Percentiles rank a stretch among this genome's conserved stretches.
These are phyloP conservation scores for Morelia viridis DNA, from an alignment of 2,797 vertebrate genomes.

Conservation along the genomic window DNA sequence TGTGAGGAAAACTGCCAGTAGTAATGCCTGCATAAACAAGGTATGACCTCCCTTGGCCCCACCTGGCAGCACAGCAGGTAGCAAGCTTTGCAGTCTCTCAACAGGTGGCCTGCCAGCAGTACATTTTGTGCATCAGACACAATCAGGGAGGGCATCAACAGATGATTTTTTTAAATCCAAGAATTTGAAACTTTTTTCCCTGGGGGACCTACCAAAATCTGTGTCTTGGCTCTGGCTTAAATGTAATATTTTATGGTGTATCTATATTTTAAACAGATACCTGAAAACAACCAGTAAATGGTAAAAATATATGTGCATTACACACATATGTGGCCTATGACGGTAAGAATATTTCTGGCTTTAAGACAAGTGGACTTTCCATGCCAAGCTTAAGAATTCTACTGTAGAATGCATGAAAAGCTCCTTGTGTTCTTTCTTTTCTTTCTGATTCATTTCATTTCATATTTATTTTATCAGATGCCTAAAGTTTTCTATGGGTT, in stretches of 20 bases:
- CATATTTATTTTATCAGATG: not conserved
- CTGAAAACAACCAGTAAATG: not conserved
- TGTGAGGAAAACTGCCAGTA: not conserved
- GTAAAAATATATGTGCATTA: not conserved
- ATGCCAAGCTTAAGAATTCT: not conserved
- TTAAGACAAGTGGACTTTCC: not conserved
- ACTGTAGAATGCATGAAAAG: not conserved
- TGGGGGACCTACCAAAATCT: not conserved
- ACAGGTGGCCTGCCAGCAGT: not conserved
- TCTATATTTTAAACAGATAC: not conserved
- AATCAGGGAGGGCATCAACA: not conserved
- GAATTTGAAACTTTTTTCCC: not conserved
- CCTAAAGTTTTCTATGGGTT: not conserved
- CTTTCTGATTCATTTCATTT: not conserved
- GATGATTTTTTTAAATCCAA: not conserved
- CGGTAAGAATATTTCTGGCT: not conserved
- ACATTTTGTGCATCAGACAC: not conserved
- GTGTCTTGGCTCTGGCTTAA: not conserved
- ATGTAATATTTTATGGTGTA: not conserved
- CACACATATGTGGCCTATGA: not conserved
- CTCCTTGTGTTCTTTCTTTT: not conserved
- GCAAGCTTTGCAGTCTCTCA: not conserved
- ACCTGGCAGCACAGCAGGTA: not conserved
- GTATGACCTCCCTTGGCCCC: not conserved
- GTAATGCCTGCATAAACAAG: conserved; percentile 14